Conservation (phyloP, 1,140 invertebrate genomes). For the Drosophila melanica region DNA sequence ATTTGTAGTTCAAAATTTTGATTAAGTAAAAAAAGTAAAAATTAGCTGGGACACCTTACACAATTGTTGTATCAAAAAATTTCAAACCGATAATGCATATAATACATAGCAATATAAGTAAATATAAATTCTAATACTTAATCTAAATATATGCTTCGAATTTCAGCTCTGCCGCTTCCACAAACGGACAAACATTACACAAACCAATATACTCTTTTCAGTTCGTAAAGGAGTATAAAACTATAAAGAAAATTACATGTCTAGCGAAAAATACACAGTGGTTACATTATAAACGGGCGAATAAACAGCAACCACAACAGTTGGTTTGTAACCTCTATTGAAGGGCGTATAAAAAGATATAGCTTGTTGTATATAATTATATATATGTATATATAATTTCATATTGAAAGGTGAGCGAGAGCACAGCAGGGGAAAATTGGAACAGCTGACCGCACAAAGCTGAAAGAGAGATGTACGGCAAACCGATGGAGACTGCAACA, state of each 20-base stretch:
- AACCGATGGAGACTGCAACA: slow-evolving; percentile 17
- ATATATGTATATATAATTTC: not conserved
- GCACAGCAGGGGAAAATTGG: not conserved
- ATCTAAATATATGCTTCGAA: too few relatives aligned
- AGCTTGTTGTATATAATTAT: slow-evolving; percentile 17
- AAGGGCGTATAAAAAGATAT: slow-evolving; percentile 51
- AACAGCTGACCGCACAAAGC: slow-evolving; percentile 38
- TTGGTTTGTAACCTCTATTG: slow-evolving; percentile 57
- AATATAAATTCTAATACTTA: too few relatives aligned
- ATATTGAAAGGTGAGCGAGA: not conserved
- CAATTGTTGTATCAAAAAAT: too few relatives aligned
- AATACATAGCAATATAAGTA: too few relatives aligned
- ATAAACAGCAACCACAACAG: slow-evolving; percentile 56
- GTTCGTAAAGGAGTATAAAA: not conserved
- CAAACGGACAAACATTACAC: too few relatives aligned
- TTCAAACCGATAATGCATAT: too few relatives aligned
- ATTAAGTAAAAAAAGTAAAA: not conserved
- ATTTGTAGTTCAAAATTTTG: too few relatives aligned
- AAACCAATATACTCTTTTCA: too few relatives aligned
- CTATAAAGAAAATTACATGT: slow-evolving; percentile 25
- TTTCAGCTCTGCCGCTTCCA: too few relatives aligned
- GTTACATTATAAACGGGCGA: slow-evolving; percentile 78
- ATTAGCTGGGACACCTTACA: too few relatives aligned
- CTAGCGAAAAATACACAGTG: slow-evolving; percentile 56
- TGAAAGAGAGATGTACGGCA: slow-evolving; percentile 5